These are phyloP conservation scores for Xiphophorus hellerii DNA, from an alignment of 2,113 vertebrate genomes.

Conservation along the genomic window DNA sequence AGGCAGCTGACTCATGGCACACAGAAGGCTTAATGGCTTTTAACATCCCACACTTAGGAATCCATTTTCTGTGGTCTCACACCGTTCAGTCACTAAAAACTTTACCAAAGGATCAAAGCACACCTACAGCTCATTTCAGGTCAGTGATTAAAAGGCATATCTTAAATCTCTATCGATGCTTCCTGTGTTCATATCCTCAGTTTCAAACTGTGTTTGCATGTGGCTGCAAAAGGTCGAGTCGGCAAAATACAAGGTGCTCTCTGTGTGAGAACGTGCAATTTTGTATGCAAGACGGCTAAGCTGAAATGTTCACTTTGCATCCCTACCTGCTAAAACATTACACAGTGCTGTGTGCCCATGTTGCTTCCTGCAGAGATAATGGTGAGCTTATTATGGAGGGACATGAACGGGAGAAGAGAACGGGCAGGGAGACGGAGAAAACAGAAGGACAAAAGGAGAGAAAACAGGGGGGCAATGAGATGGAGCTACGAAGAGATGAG, in stretches of 20 bases:
- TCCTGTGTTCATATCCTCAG: slow-evolving; percentile 10
- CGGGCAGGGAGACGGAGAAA: slow-evolving; percentile 3
- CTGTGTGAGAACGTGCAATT: slow-evolving; percentile 10
- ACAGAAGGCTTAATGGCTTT: slow-evolving; percentile 1
- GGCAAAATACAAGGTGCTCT: not conserved
- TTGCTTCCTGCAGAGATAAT: slow-evolving; percentile 26
- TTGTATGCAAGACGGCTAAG: slow-evolving; percentile 21
- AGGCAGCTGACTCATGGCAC: slow-evolving; percentile 8
- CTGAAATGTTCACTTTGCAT: slow-evolving; percentile 24
- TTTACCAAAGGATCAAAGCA: slow-evolving; percentile 6
- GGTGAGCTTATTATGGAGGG: slow-evolving; percentile 59
- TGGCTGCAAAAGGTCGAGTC: slow-evolving; percentile 5
- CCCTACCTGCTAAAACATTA: slow-evolving; percentile 3
- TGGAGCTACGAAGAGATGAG: slow-evolving; percentile 1
- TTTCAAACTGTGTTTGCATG: slow-evolving; percentile 3
- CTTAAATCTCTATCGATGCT: slow-evolving; percentile 22
- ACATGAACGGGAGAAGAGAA: slow-evolving; percentile 45
- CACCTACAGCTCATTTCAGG: slow-evolving; percentile 12
- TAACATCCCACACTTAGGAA: slow-evolving; percentile 34
- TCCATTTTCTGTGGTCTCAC: slow-evolving; percentile 28
- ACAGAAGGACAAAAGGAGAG: not conserved
- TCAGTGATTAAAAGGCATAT: slow-evolving; percentile 41
- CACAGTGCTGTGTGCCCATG: slow-evolving; percentile 18
- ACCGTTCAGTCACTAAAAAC: slow-evolving; percentile 13
- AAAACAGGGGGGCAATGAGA: not conserved